Base-by-base conservation (phyloP, 1,140 invertebrate genomes). In the Procambarus clarkii region DNA sequence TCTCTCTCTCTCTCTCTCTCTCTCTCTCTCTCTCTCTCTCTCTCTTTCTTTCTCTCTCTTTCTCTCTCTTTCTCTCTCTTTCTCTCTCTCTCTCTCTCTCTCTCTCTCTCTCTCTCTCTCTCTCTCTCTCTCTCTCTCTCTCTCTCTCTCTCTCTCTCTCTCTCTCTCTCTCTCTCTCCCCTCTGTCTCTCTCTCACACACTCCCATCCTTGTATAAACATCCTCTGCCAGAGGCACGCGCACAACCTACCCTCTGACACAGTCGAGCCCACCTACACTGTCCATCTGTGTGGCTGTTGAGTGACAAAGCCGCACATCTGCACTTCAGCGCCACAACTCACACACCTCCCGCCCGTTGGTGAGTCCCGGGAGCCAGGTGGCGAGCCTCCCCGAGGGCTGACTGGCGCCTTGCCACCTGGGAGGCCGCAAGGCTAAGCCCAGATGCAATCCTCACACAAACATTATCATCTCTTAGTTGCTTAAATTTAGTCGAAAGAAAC, bases 131-230 rank as follows among this genome's bases (percentile, higher is more conserved):
- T n/a, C n/a, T n/a, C n/a, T n/a, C n/a, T n/a, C 50, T 8, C 50
- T 8, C 50, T 8, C 50, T 64, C 15, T 18, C 60, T 15, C 0
- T 64, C 60, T 64, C 60, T 18, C 11, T 11, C 18, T 64, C 18
- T 15, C 60, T 15, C 60, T 4, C 18, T 15, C 9, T 64, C 60
- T 21, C 77, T 80, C 18, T 60, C 86, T 79, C 21, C 24, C 86
- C 13, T 24, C 74, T 60, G 50, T 15, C 86, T 54, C 44, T 11
- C 58, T n/a, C 86, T 46, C 86, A 1, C 86, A 58, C 86, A 45
- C 58, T 71, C 78, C 60, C 78, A 81, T 78, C 60, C 54, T 15
- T 5, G 15, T 64, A 21, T 21, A 64, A 5, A 64, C 60, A 64
- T 64, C 15, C 21, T 64, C 2, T 64, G 13, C 4, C 11, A 64